Percentiles rank a stretch among this genome's conserved stretches.
These are phyloP conservation scores for Eurytemora carolleeae DNA, from an alignment of 1,140 invertebrate species.

Conservation along the genomic window DNA sequence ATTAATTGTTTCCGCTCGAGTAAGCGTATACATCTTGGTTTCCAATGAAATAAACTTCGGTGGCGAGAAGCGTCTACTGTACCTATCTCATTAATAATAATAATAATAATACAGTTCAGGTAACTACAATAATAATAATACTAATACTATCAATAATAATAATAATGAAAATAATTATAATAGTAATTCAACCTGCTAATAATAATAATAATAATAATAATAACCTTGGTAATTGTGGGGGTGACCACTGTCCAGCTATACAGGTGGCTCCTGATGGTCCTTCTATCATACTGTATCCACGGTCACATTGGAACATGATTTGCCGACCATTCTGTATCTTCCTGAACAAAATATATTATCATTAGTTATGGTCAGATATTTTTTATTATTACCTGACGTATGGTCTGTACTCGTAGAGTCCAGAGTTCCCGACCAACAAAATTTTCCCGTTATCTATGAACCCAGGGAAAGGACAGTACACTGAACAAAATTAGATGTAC, in stretches of 20 bases:
- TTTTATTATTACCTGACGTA: conserved; percentile 41
- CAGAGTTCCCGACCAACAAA: conserved; percentile 84
- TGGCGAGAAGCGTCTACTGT: too few species aligned
- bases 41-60: too few species aligned
- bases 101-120: too few species aligned
- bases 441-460: conserved; percentile 75
- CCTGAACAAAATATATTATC: background rate
- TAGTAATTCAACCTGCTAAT: too few species aligned
- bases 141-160: too few species aligned
- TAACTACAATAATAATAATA: too few species aligned
- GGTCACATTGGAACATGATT: conserved; percentile 88
- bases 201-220: too few species aligned
- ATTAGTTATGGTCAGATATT: conserved; percentile 20
- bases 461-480: conserved; percentile 84
- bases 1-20: too few species aligned
- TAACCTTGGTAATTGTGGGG: conserved; percentile 33
- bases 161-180: too few species aligned
- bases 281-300: conserved; percentile 59
- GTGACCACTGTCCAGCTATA: conserved; percentile 68
- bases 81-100: too few species aligned
- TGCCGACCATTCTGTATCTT: conserved; percentile 73
- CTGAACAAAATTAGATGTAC: conserved; percentile 31
- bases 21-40: too few species aligned
- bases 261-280: conserved; percentile 83
- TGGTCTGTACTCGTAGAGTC: conserved; percentile 84